These are phyloP conservation scores for Dromiciops gliroides DNA, from an alignment of 2,113 vertebrate genomes.

Conservation along the genomic window DNA sequence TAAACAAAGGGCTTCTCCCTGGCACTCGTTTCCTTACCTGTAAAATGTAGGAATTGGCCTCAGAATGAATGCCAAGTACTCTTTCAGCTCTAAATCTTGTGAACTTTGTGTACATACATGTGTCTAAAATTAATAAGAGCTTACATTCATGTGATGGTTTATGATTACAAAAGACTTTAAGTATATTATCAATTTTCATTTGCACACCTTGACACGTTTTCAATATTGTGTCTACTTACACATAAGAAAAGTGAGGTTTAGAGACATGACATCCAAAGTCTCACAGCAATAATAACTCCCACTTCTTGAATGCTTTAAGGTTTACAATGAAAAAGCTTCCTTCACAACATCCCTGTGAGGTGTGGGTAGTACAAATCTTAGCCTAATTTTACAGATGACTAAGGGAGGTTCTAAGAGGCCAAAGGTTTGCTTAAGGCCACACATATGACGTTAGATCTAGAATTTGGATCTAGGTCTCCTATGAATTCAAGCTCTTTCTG, in stretches of 20 bases:
- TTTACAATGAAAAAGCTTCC: neutral
- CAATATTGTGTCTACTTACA: neutral
- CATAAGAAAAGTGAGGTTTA: neutral
- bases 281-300: neutral
- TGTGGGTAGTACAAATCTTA: neutral
- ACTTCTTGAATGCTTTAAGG: neutral
- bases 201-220: neutral
- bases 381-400: neutral
- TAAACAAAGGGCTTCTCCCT: neutral
- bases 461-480: neutral
- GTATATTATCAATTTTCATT: neutral
- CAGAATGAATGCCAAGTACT: neutral
- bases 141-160: neutral
- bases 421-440: neutral
- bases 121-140: neutral
- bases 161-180: neutral
- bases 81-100: neutral
- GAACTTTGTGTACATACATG: neutral
- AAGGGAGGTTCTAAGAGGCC: neutral
- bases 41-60: neutral
- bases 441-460: neutral
- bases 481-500: neutral
- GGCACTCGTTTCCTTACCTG: neutral
- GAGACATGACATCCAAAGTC: neutral
- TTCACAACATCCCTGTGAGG: neutral